Percentiles rank a stretch among this genome's conserved stretches.
phyloP scores from a whole-genome alignment of 2,888 invertebrate genomes.

The Rhagonycha fulva region DNA sequence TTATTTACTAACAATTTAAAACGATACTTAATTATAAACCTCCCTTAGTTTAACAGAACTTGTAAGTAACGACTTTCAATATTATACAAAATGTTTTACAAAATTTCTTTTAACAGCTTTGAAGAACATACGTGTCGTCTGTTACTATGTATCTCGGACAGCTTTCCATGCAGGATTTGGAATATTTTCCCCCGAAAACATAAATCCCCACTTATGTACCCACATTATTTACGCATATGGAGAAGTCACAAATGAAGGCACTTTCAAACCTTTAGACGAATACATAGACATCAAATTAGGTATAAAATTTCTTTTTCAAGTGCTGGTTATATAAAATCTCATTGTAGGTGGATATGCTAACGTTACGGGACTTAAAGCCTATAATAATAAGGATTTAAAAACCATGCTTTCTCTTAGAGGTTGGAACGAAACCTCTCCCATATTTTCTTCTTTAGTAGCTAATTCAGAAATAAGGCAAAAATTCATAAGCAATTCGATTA shows the following conservation, averaged over 20 bases:
- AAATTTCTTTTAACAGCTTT: not conserved
- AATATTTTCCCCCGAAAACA: not conserved
- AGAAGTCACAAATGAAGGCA: not conserved
- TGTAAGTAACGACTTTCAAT: too few species aligned
- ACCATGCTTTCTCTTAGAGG: not conserved
- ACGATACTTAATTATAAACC: too few species aligned
- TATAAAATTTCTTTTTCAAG: not conserved
- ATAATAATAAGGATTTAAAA: not conserved
- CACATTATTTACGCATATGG: not conserved
- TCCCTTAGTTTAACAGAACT: too few species aligned
- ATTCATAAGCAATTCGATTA: not conserved
- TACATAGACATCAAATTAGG: not conserved
- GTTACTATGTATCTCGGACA: not conserved
- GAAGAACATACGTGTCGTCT: not conserved
- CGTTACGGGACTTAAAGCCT: not conserved
- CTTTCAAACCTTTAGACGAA: not conserved
- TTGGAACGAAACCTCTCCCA: not conserved
- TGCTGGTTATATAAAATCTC: too few species aligned
- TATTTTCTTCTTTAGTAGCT: not conserved
- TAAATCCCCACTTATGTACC: not conserved
- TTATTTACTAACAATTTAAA: too few species aligned
- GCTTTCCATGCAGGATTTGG: not conserved
- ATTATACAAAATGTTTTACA: too few species aligned
- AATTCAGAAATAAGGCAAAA: not conserved
- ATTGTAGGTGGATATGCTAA: not conserved